Percentiles rank a stretch among this genome's conserved stretches.
Evolutionary conservation across 2,888 invertebrate species (phyloP).

Genomic region (Drosophila buzzatii): DNA sequence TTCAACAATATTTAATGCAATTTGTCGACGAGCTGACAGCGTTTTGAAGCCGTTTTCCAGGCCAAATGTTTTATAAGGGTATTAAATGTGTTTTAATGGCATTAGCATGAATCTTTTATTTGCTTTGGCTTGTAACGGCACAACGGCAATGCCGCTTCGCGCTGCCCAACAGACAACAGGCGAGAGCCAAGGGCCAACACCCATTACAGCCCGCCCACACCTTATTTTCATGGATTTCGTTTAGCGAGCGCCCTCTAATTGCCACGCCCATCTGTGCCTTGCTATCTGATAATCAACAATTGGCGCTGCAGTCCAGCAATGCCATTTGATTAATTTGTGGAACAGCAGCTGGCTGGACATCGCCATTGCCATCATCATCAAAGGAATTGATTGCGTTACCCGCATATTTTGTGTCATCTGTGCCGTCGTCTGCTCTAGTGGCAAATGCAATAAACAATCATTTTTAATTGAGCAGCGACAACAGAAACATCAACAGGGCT

Average conservation of each 20-base stretch:
- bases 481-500: slow-evolving; percentile 14
- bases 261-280: slow-evolving; percentile 21
- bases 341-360: slow-evolving; percentile 30
- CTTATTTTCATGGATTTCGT: slow-evolving; percentile 40
- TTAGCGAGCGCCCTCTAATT: slow-evolving; percentile 51
- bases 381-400: slow-evolving; percentile 67
- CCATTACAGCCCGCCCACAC: slow-evolving; percentile 15
- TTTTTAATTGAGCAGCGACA: slow-evolving; percentile 67
- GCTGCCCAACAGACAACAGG: neutral
- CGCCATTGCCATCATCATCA: slow-evolving; percentile 55
- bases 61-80: slow-evolving; percentile 63
- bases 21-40: slow-evolving; percentile 34
- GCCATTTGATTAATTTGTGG: slow-evolving; percentile 57
- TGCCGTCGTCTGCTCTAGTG: slow-evolving; percentile 46
- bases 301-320: slow-evolving; percentile 33
- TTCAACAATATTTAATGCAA: slow-evolving; percentile 30
- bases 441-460: slow-evolving; percentile 77
- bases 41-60: slow-evolving; percentile 31
- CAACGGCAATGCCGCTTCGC: slow-evolving; percentile 14
- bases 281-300: slow-evolving; percentile 55
- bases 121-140: slow-evolving; percentile 34
- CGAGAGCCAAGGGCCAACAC: neutral
- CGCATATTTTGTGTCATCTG: slow-evolving; percentile 47
- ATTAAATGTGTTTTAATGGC: slow-evolving; percentile 71
- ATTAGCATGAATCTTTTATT: slow-evolving; percentile 76